Base-by-base conservation (phyloP, 2,113 vertebrate genomes). In the Chloropsis cyanopogon region DNA sequence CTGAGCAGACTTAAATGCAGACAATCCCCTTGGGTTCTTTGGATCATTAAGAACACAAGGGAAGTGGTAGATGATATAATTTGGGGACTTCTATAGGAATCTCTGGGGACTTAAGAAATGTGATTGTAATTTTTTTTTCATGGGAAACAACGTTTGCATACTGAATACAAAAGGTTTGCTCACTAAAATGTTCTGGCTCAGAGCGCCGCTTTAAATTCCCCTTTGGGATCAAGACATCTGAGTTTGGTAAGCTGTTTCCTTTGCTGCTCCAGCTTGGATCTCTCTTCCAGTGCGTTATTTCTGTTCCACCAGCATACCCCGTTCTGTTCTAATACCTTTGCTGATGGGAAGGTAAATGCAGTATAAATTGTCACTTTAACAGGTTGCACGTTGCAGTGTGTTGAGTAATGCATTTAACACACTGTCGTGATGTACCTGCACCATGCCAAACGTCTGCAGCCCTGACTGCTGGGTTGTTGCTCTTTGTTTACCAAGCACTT, bases 371-470 rank as follows among this genome's bases (percentile, higher is more conserved):
- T 93, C 84, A 60, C 81, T 90, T 82, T 22, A 54, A 29, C 83
- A 5, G 0, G 64, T 64, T 70, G 29, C 39, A 23, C 61, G 82
- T 84, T 84, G 90, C 52, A 57, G 65, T 3, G 66, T 37, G 53
- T 17, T 94, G 95, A 95, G 96, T 92, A 96, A 97, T 96, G 94
- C 83, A 90, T 94, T 84, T 49, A 73, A 90, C 93, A 82, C 1
- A 7, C 60, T 84, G 82, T 84, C 25, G 47, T 1, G 59, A 15
- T 79, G 92, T 76, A 59, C 92, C 83, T 81, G 92, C 56, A 26
- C 77, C 47, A 53, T 82, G 92, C 73, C 85, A 90, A 77, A 26
- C 2, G 1, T 37, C 65, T 86, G 35, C 71, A 81, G 61, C 66
- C 9, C 2, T 12, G 39, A 5, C 49, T 35, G 69, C 82, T 39